A percentile compares a stretch with the other conserved stretches of the same genome.
Evolutionary conservation across 2,797 vertebrate genomes (phyloP).

Genomic region (Falco biarmicus): DNA sequence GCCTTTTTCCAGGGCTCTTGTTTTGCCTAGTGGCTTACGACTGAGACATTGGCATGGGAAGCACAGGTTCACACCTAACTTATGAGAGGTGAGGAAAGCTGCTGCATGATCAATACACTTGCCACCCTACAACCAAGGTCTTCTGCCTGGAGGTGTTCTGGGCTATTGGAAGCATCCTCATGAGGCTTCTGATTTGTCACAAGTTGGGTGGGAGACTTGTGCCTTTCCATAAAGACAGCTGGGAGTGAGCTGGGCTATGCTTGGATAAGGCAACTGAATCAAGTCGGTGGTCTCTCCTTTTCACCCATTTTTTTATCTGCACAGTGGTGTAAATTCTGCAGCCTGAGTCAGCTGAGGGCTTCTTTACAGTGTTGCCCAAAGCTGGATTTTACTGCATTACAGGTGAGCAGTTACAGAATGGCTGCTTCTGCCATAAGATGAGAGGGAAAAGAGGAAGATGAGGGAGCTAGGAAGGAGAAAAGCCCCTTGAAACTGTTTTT

Average conservation of each 20-base stretch:
- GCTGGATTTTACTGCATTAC: neutral
- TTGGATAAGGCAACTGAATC: accelerated
- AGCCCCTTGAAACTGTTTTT: neutral
- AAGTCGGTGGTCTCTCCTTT: neutral
- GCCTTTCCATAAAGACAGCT: neutral
- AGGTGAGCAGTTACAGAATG: neutral
- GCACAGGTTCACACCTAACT: neutral
- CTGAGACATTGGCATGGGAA: neutral
- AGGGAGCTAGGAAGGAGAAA: neutral
- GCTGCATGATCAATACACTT: neutral
- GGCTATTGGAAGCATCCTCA: neutral
- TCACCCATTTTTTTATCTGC: neutral
- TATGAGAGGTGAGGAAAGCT: neutral
- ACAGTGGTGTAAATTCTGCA: neutral
- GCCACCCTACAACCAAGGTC: neutral
- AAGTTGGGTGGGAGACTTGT: neutral
- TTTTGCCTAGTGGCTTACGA: neutral
- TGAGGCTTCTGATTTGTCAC: neutral
- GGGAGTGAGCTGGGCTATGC: neutral
- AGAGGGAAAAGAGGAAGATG: neutral
- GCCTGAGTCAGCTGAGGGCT: neutral
- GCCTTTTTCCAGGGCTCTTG: neutral
- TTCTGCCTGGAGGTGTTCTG: neutral
- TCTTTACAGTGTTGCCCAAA: neutral
- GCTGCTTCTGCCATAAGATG: neutral